Base-by-base conservation (phyloP, 2,113 vertebrate species). In the Cyanoliseus patagonus region DNA sequence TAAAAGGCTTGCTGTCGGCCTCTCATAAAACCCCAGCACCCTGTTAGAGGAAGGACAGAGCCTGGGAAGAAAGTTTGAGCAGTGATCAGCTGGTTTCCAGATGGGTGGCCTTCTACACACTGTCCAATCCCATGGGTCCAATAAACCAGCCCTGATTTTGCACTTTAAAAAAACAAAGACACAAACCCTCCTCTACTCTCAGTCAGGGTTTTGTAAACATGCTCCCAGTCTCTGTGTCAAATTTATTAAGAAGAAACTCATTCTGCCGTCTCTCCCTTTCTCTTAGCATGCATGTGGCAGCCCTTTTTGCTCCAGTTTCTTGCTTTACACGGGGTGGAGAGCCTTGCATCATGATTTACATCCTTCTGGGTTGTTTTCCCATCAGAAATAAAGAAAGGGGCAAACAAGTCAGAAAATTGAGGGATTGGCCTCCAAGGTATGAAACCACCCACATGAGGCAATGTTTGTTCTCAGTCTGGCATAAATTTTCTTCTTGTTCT, bases 1-100 rank as follows among this genome's bases (percentile, higher is more conserved):
- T 97, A 98, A 98, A 98, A 95, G 98, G 97, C 98, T 98, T 98
- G 98, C 97, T 98, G 98, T 98, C 96, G 85, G 97, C 95, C 96
- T 96, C 97, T 95, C 96, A 97, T 98, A 98, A 98, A 95, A 98
- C 97, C 96, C 95, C 92, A 97, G 97, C 95, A 97, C 97, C 97
- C 97, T 97, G 96, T 97, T 97, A 97, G 94, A 94, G 92, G 62
- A 95, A 77, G 83, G 94, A 95, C 1, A 9, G 81, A 85, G 92
- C 92, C 95, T 95, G 95, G 95, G 95, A 96, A 95, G 90, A 95
- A 96, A 94, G 78, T 68, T 91, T 72, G 94, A 55, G 83, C 90
- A 96, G 96, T 3, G 88, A 98, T 98, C 98, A 98, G 98, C 98
- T 98, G 98, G 74, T 94, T 95, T 98, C 98, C 98, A 98, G 97